Conservation (phyloP, 2,797 vertebrate genomes). For the Sebastes nivosus region DNA sequence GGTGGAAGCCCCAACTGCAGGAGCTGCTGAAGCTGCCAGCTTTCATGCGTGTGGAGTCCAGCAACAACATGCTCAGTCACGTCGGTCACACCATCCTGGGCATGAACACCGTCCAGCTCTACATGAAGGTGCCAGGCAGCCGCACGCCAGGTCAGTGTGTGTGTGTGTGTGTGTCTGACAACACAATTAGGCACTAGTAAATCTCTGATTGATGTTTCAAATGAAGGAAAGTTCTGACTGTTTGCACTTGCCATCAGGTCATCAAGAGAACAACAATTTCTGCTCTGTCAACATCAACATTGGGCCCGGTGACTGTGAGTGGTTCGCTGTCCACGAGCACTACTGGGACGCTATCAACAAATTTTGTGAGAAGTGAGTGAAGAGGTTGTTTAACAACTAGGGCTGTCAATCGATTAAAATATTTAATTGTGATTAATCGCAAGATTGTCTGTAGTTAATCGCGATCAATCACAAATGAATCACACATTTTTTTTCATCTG, state of each 20-base stretch:
- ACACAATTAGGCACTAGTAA: background rate
- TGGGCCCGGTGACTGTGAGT: constrained; percentile 98
- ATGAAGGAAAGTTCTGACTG: background rate
- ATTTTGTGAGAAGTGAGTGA: constrained; percentile 98
- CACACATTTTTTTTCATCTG: no score
- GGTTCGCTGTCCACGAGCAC: constrained; percentile 97
- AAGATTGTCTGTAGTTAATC: no score
- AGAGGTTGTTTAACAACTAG: background rate
- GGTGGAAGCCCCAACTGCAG: constrained; percentile 98
- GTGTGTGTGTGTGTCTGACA: background rate
- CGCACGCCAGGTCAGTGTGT: constrained; percentile 90
- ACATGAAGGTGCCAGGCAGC: constrained; percentile 99
- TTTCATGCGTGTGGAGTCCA: constrained; percentile 96
- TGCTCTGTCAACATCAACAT: constrained; percentile 99
- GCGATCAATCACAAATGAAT: no score
- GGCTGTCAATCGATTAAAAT: no score
- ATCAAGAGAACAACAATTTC: constrained; percentile 99
- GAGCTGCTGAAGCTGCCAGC: constrained; percentile 98
- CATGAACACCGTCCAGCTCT: constrained; percentile 99
- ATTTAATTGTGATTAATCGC: no score
- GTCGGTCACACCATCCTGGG: constrained; percentile 97
- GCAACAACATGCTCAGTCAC: constrained; percentile 98
- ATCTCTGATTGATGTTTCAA: background rate
- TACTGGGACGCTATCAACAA: constrained; percentile 97
- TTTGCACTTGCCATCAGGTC: constrained; percentile 81